Evolutionary conservation across 2,113 vertebrate genomes (phyloP), one percentile per base, ranked within the genome.

Genomic region (Forbesichthys papilliferus): DNA sequence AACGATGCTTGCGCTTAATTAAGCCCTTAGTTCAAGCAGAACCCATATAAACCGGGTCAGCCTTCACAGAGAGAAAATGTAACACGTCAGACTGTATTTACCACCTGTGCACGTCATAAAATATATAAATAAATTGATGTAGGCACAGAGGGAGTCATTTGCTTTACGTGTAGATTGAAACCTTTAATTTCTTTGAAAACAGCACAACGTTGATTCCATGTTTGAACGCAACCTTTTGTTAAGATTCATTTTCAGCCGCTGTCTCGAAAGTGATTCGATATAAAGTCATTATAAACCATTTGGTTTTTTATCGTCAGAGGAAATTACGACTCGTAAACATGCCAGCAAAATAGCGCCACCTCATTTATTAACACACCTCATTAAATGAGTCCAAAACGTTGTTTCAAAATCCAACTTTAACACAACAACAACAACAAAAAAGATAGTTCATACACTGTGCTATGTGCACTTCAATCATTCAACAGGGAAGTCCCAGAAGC

Each of bases 91-190:
- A 84, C 74, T 80, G 59, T 74, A 72, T 75, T 77, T 81, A 75
- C 64, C 74, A 48, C 55, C 61, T 67, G 63, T 54, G 36, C 36
- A 42, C 36, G 7, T 42, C 1, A 42, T 27, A 3, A 42, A 8
- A 42, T 6, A 42, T 8, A 42, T 6, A 42, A 42, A 42, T 42
- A 42, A 27, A 27, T 27, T 27, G 36, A 72, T 16, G 56, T 70
- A 70, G 75, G 46, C 56, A 64, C 64, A 77, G 42, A 65, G 46
- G 20, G 56, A 55, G 51, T 66, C 69, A 86, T 81, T 81, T 79
- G 7, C 36, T 42, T 42, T 42, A 71, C 55, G 71, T 79, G 60
- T 66, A 66, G 69, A 74, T 68, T 20, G 8, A 48, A 63, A 18
- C 42, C 59, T 10, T 61, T 66, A 34, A 67, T 61, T 79, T 73